These are phyloP conservation scores for Oryzaephilus surinamensis DNA, from an alignment of 1,140 invertebrate genomes.

Conservation along the genomic window DNA sequence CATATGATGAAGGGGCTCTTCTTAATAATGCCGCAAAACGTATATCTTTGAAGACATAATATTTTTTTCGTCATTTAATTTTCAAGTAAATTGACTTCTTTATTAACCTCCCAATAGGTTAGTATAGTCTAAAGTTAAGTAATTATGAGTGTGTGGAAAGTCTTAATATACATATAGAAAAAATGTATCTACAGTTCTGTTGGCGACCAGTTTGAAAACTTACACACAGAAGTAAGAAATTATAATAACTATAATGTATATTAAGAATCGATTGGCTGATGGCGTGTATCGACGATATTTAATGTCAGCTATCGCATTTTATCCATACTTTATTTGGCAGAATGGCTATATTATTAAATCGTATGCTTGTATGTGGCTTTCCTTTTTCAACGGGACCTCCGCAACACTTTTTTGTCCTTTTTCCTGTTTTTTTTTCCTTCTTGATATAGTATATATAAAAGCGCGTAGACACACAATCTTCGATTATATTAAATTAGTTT, in stretches of 20 bases:
- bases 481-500: no score
- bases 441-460: no score
- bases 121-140: conserved; percentile 2
- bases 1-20: background rate
- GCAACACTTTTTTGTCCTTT: no score
- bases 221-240: conserved; percentile 10
- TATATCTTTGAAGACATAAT: conserved; percentile 1
- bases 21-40: background rate
- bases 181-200: conserved; percentile 1
- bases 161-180: background rate
- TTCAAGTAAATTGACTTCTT: conserved; percentile 1
- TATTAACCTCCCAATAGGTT: background rate
- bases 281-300: conserved; percentile 6
- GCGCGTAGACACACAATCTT: no score
- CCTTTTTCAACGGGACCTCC: conserved; percentile 1
- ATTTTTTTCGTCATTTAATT: conserved; percentile 8
- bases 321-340: conserved; percentile 8
- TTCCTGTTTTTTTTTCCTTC: no score
- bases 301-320: conserved; percentile 5
- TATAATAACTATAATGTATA: background rate
- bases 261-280: conserved; percentile 6
- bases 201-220: no score
- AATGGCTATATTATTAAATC: conserved; percentile 9
- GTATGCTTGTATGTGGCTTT: conserved; percentile 3
- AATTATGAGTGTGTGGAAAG: conserved; percentile 1